Evolutionary conservation across 1,140 invertebrate genomes (phyloP).

Genomic region (Brachionus plicatilis): DNA sequence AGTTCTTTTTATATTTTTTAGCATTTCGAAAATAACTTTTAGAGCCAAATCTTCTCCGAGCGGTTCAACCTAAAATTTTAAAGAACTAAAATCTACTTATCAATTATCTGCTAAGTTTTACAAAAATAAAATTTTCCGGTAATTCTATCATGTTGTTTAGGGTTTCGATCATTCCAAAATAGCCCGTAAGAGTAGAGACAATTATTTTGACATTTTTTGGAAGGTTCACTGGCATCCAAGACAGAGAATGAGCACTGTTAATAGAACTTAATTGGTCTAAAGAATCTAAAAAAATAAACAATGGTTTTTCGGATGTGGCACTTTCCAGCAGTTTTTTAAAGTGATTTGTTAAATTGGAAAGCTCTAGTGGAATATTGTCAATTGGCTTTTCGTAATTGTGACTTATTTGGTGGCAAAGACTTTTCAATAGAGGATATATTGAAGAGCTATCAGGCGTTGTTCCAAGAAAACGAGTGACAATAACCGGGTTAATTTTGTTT

Average conservation of each 20-base stretch:
- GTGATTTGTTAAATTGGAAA: constrained; percentile 86
- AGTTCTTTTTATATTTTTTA: constrained; percentile 64
- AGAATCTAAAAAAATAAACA: constrained; percentile 74
- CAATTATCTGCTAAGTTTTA: constrained; percentile 47
- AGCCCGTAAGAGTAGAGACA: constrained; percentile 59
- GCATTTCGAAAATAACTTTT: constrained; percentile 14
- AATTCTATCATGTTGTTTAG: constrained; percentile 80
- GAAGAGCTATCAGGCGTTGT: constrained; percentile 93
- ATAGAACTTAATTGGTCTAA: constrained; percentile 90
- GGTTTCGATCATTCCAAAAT: constrained; percentile 51
- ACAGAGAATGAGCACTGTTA: constrained; percentile 86
- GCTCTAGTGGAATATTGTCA: constrained; percentile 87
- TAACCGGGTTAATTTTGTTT: constrained; percentile 64
- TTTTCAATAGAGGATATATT: constrained; percentile 84
- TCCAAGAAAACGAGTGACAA: constrained; percentile 84
- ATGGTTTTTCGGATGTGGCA: constrained; percentile 44
- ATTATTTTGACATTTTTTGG: constrained; percentile 85
- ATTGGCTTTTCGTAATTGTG: constrained; percentile 87
- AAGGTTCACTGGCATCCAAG: constrained; percentile 85
- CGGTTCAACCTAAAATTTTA: constrained; percentile 45
- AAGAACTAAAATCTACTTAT: too few species aligned
- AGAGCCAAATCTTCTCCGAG: constrained; percentile 73
- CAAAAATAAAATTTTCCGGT: constrained; percentile 85
- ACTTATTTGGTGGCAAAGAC: constrained; percentile 88
- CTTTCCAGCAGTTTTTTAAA: constrained; percentile 77